Conservation (phyloP, 2,888 invertebrate genomes). For the Latrodectus elegans region DNA sequence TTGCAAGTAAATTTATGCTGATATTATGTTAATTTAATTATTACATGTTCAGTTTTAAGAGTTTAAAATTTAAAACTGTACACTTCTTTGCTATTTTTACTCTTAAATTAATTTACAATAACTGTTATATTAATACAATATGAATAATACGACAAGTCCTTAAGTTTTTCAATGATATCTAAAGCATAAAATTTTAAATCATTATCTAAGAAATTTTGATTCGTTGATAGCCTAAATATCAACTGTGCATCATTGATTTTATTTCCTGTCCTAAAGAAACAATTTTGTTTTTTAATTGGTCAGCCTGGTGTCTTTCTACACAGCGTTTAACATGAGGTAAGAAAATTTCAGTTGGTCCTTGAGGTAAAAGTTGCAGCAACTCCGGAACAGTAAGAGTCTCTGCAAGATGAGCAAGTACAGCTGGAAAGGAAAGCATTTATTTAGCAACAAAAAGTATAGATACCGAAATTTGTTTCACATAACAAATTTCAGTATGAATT, state of each 20-base stretch:
- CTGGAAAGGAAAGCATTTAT: slow-evolving; percentile 18
- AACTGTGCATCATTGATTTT: slow-evolving; percentile 65
- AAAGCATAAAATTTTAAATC: no score
- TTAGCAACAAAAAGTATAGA: neutral
- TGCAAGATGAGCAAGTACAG: slow-evolving; percentile 59
- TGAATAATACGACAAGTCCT: no score
- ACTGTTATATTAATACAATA: no score
- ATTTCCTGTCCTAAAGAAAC: slow-evolving; percentile 68
- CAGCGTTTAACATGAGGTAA: slow-evolving; percentile 61
- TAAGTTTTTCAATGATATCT: no score
- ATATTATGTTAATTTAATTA: no score
- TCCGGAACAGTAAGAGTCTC: slow-evolving; percentile 54
- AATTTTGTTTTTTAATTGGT: slow-evolving; percentile 62
- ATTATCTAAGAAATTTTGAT: no score
- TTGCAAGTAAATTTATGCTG: no score
- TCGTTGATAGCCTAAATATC: neutral
- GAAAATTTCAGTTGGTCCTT: slow-evolving; percentile 24
- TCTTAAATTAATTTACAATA: no score
- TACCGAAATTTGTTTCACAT: neutral
- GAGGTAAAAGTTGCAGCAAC: slow-evolving; percentile 54
- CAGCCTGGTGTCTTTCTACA: slow-evolving; percentile 64
- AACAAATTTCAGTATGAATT: neutral
- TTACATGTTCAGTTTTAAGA: no score
- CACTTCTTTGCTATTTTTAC: no score
- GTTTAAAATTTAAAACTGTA: no score